phyloP scores from a whole-genome alignment of 2,888 invertebrate species.

The Camponotus fellah region DNA sequence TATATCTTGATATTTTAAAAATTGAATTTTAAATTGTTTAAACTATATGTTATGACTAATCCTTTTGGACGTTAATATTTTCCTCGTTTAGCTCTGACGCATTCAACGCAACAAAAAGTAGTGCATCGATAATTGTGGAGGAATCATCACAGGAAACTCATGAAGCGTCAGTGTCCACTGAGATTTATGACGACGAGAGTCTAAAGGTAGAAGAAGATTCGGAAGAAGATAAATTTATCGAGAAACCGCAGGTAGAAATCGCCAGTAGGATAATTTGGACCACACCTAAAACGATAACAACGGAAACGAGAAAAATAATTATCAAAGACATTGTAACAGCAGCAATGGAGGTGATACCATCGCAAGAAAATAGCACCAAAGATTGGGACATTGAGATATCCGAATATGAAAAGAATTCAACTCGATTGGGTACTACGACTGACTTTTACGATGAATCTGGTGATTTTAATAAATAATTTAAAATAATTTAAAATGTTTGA shows the following conservation, averaged over 20 bases:
- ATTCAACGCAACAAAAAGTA: slow-evolving; percentile 56
- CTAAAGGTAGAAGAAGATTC: slow-evolving; percentile 64
- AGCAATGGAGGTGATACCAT: not conserved
- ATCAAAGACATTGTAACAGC: slow-evolving; percentile 49
- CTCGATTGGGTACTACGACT: not conserved
- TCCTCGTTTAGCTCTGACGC: slow-evolving; percentile 6
- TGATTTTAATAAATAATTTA: not conserved
- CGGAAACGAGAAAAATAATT: slow-evolving; percentile 43
- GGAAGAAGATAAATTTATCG: slow-evolving; percentile 61
- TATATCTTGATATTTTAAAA: not conserved
- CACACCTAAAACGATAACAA: slow-evolving; percentile 68
- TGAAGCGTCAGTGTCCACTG: slow-evolving; percentile 73
- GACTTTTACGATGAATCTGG: slow-evolving; percentile 40
- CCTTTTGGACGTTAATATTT: not conserved
- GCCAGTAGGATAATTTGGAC: slow-evolving; percentile 79
- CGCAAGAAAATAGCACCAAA: slow-evolving; percentile 66
- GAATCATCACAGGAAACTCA: slow-evolving; percentile 69
- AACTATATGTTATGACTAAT: not conserved
- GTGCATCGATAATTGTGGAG: slow-evolving; percentile 58
- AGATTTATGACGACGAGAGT: slow-evolving; percentile 74
- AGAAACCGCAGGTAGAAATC: slow-evolving; percentile 60
- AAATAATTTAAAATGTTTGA: not conserved
- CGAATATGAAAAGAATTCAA: slow-evolving; percentile 31
- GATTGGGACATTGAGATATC: slow-evolving; percentile 45
- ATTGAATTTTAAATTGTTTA: not conserved